phyloP scores from a whole-genome alignment of 1,140 invertebrate species.

The Wasmannia auropunctata region DNA sequence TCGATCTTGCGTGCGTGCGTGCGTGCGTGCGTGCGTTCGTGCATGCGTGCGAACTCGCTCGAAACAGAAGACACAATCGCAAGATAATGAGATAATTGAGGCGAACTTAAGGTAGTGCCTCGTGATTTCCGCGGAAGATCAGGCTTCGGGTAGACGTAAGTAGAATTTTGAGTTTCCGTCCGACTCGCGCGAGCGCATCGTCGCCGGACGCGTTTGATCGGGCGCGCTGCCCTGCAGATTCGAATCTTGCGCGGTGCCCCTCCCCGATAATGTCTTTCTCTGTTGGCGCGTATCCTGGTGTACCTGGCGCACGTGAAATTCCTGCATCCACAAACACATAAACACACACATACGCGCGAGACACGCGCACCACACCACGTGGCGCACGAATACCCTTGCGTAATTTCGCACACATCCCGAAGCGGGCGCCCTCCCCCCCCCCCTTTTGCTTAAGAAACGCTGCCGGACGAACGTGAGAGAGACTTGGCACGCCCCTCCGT shows the following conservation, averaged over 20 bases:
- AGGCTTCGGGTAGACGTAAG: background rate
- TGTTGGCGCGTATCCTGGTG: conserved; percentile 42
- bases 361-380: conserved; percentile 6
- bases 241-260: conserved; percentile 60
- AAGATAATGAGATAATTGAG: conserved; percentile 17
- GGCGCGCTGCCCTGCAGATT: conserved; percentile 59
- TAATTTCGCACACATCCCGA: conserved; percentile 49
- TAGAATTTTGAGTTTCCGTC: background rate
- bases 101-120: background rate
- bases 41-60: background rate
- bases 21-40: background rate
- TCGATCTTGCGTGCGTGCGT: background rate
- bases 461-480: conserved; percentile 40
- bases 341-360: background rate
- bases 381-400: conserved; percentile 37
- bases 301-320: conserved; percentile 39
- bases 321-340: background rate
- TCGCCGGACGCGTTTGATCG: background rate
- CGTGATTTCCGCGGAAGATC: conserved; percentile 1
- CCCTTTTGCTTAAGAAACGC: conserved; percentile 20
- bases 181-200: background rate
- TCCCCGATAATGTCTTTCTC: conserved; percentile 67
- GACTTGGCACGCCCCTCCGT: conserved; percentile 60
- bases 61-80: background rate
- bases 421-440: background rate